Percentiles rank a stretch among this genome's conserved stretches.
phyloP scores from a whole-genome alignment of 2,888 invertebrate genomes.

The Aricia artaxerxes region DNA sequence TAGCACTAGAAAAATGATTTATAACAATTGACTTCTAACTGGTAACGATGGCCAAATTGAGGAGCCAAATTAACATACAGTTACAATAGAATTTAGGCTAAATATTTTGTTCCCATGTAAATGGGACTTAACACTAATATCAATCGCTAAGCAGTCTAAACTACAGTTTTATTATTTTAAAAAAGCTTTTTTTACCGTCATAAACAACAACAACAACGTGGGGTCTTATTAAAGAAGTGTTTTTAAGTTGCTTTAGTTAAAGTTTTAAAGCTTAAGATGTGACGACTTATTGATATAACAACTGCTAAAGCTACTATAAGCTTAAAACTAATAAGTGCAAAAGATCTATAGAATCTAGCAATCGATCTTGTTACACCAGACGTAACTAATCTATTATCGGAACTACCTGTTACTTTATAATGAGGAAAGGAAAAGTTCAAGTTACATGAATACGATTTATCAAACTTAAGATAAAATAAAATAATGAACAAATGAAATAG shows the following conservation, averaged over 20 bases:
- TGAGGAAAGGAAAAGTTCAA: conserved; percentile 13
- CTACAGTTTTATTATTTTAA: background rate
- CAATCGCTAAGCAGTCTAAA: background rate
- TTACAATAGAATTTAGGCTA: conserved; percentile 4
- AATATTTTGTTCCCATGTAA: background rate
- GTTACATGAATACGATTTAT: background rate
- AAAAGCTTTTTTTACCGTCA: background rate
- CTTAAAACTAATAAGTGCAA: background rate
- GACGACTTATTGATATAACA: too few relatives aligned
- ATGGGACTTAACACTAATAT: background rate
- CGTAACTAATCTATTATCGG: background rate
- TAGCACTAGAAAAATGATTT: conserved; percentile 11
- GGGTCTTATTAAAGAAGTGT: too few relatives aligned
- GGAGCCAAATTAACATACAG: background rate
- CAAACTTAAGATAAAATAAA: background rate
- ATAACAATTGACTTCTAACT: conserved; percentile 4
- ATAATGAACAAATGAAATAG: background rate
- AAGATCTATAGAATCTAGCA: background rate
- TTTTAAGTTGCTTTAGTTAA: too few relatives aligned
- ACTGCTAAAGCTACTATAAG: too few relatives aligned
- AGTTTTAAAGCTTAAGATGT: too few relatives aligned
- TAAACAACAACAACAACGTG: too few relatives aligned
- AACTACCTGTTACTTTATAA: conserved; percentile 18
- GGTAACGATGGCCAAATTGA: conserved; percentile 5
- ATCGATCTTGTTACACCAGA: background rate